These are phyloP conservation scores for Drosophila ananassae DNA, from an alignment of 1,140 invertebrate species.

Conservation along the genomic window DNA sequence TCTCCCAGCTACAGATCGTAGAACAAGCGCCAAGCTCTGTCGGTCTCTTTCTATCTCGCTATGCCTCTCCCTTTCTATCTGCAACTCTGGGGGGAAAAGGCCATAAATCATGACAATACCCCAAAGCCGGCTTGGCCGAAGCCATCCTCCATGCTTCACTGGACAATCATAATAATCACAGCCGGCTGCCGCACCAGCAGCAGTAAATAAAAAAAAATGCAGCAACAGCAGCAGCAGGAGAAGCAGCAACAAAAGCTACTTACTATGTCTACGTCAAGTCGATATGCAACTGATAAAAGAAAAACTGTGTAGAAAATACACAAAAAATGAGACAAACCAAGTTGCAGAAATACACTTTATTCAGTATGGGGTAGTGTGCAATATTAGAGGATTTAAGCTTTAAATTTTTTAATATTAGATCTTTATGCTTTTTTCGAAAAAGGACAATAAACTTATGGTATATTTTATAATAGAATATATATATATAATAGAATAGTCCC, in stretches of 20 bases:
- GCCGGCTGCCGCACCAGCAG: constrained; percentile 50
- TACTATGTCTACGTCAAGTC: constrained; percentile 79
- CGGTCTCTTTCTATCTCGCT: constrained; percentile 23
- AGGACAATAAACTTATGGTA: no score
- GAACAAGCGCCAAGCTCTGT: constrained; percentile 65
- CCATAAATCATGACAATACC: constrained; percentile 72
- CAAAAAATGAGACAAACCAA: constrained; percentile 50
- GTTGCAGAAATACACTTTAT: constrained; percentile 33
- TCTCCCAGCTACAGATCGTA: constrained; percentile 53
- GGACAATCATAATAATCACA: constrained; percentile 82
- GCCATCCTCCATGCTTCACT: constrained; percentile 78
- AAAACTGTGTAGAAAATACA: constrained; percentile 71
- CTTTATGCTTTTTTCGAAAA: no score
- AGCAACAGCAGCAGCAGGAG: constrained; percentile 50
- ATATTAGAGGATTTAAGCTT: not conserved
- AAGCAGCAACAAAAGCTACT: constrained; percentile 78
- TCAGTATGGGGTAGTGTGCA: not conserved
- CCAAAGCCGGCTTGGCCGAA: constrained; percentile 49
- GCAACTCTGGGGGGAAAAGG: constrained; percentile 48
- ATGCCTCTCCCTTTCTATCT: constrained; percentile 14
- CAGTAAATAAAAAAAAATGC: constrained; percentile 18
- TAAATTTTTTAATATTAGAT: not conserved
- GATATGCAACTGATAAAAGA: constrained; percentile 78
- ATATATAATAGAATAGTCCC: no score
- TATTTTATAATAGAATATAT: no score